Evolutionary conservation across 2,797 vertebrate species (phyloP).

Genomic region (Telmatherina bonti): DNA sequence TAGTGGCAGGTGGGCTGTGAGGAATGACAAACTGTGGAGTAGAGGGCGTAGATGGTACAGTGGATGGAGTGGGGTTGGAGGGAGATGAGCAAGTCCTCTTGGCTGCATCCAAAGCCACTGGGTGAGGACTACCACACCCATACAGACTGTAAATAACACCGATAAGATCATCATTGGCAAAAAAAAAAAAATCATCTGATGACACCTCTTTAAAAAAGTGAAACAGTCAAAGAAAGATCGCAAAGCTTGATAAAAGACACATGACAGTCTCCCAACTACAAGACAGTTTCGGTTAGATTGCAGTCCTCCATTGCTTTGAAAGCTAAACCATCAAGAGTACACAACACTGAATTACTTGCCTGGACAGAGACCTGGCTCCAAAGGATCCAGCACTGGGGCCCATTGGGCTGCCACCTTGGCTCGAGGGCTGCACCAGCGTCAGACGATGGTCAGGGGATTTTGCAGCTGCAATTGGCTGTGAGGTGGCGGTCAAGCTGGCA

Average conservation of each 20-base stretch:
- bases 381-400: constrained; percentile 91
- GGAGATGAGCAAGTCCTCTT: constrained; percentile 83
- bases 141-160: constrained; percentile 92
- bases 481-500: constrained; percentile 96
- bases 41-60: constrained; percentile 66
- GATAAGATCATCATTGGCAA: constrained; percentile 67
- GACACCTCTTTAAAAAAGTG: constrained; percentile 17
- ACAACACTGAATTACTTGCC: constrained; percentile 84
- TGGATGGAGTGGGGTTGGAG: constrained; percentile 74
- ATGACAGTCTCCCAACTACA: not conserved
- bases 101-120: constrained; percentile 82
- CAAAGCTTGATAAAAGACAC: constrained; percentile 43
- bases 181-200: constrained; percentile 49
- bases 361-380: constrained; percentile 94
- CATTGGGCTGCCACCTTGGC: constrained; percentile 93
- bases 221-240: constrained; percentile 43
- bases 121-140: constrained; percentile 90
- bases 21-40: constrained; percentile 76
- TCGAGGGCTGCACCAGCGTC: constrained; percentile 88
- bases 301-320: not conserved
- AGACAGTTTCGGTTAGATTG: not conserved
- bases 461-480: constrained; percentile 93
- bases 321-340: not conserved
- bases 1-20: constrained; percentile 74
- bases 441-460: constrained; percentile 92